These are phyloP conservation scores for Amblyteles armatorius DNA, from an alignment of 2,888 invertebrate species.

Conservation along the genomic window DNA sequence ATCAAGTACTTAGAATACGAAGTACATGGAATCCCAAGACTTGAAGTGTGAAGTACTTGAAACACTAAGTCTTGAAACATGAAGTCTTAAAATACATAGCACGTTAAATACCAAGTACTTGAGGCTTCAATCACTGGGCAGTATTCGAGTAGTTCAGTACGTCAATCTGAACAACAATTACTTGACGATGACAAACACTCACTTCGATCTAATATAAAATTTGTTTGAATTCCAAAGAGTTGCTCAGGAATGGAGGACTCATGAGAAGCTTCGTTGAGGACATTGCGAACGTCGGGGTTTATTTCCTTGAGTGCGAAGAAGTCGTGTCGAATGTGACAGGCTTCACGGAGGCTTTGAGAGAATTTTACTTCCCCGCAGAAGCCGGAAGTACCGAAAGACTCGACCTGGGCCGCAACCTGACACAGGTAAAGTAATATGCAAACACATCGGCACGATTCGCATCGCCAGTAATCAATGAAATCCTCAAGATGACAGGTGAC, in stretches of 20 bases:
- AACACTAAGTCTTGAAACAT: no score
- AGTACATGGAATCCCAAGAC: no score
- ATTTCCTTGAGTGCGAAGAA: constrained; percentile 66
- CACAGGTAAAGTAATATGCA: constrained; percentile 51
- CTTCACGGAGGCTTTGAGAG: constrained; percentile 67
- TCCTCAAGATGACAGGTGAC: constrained; percentile 73
- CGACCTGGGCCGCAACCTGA: constrained; percentile 34
- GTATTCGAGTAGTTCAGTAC: neutral
- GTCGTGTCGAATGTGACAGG: constrained; percentile 61
- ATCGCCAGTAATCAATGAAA: constrained; percentile 7
- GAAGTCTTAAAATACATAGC: no score
- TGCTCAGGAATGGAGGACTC: constrained; percentile 50
- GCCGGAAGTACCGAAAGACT: neutral
- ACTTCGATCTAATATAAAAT: neutral
- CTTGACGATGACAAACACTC: neutral
- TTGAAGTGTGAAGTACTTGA: no score
- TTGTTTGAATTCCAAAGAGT: constrained; percentile 35
- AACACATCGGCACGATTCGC: neutral
- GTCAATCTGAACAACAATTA: neutral
- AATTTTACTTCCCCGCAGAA: constrained; percentile 68
- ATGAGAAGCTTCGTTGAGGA: constrained; percentile 64
- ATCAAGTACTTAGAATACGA: no score
- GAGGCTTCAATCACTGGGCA: no score
- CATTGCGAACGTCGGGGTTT: constrained; percentile 64
- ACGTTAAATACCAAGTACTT: no score